These are phyloP conservation scores for Helicoverpa armigera DNA, from an alignment of 1,140 invertebrate genomes.

Conservation along the genomic window DNA sequence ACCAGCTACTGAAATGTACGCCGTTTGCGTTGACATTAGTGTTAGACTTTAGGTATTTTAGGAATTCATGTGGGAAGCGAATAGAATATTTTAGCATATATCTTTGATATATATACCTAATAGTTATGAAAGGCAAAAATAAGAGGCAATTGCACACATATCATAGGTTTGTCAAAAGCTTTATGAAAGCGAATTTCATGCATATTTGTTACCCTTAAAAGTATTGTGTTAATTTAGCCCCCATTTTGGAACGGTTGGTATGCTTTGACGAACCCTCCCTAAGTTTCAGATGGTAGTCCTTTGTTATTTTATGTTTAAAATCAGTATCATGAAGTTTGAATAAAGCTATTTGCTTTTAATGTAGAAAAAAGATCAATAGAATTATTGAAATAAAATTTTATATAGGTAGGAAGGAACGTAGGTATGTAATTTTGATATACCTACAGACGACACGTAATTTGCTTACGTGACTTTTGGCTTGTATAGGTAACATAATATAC, in stretches of 20 bases:
- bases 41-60: no score
- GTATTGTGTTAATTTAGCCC: slow-evolving; percentile 72
- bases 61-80: no score
- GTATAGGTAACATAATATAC: no score
- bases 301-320: slow-evolving; percentile 4
- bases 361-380: neutral
- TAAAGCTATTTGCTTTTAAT: neutral
- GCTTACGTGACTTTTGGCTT: no score
- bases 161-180: slow-evolving; percentile 15
- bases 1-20: no score
- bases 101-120: neutral
- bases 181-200: slow-evolving; percentile 60
- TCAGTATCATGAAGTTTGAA: neutral
- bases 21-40: no score
- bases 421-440: no score
- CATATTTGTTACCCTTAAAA: slow-evolving; percentile 73
- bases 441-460: no score
- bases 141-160: slow-evolving; percentile 5
- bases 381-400: neutral
- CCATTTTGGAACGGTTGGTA: slow-evolving; percentile 64
- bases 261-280: slow-evolving; percentile 68
- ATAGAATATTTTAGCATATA: no score
- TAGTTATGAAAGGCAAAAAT: neutral
- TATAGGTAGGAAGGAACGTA: no score
- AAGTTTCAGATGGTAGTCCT: slow-evolving; percentile 41